Percentiles rank a stretch among this genome's conserved stretches.
Evolutionary conservation across 1,140 invertebrate genomes (phyloP).

Genomic region (Neuroterus valhalla): DNA sequence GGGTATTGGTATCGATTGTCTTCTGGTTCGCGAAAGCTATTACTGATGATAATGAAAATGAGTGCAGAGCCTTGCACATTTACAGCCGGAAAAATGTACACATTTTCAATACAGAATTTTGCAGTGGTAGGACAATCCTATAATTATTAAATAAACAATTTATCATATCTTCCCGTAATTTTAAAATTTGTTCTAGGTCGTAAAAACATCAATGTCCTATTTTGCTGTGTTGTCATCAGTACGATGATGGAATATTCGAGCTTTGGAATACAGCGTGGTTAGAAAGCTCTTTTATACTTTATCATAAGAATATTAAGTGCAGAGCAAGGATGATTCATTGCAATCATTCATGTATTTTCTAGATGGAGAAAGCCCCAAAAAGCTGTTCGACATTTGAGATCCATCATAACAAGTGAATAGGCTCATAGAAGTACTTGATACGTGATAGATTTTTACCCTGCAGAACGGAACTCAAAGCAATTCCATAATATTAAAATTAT

Average conservation of each 20-base stretch:
- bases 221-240: neutral
- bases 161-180: neutral
- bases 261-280: no score
- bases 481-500: no score
- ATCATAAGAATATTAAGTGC: no score
- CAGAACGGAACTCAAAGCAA: no score
- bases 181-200: neutral
- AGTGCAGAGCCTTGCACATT: neutral
- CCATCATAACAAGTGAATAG: no score
- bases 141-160: neutral
- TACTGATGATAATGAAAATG: neutral
- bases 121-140: neutral
- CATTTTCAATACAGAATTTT: conserved; percentile 9
- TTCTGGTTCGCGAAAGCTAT: neutral
- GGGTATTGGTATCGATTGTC: conserved; percentile 2
- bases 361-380: no score
- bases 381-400: no score
- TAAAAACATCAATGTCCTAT: neutral
- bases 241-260: neutral
- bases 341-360: no score
- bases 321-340: no score
- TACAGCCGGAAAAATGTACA: conserved; percentile 6
- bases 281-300: no score
- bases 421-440: no score
- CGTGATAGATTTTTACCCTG: no score